Evolutionary conservation across 2,888 invertebrate species (phyloP).

Genomic region (Empis livida): DNA sequence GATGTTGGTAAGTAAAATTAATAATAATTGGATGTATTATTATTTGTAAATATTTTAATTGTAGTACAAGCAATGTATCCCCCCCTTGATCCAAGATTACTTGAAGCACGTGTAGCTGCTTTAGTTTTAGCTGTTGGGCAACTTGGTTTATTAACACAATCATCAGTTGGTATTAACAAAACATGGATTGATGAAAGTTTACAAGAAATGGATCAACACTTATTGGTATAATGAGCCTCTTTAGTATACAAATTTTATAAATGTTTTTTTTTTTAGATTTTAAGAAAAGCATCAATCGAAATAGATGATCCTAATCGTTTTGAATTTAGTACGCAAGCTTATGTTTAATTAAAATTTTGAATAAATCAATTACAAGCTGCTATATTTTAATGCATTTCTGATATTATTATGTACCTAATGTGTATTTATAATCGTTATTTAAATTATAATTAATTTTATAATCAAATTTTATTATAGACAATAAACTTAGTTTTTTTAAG

Average conservation of each 20-base stretch:
- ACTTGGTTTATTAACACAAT: constrained; percentile 49
- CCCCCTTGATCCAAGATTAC: constrained; percentile 50
- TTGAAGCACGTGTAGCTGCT: constrained; percentile 55
- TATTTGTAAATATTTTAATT: background rate
- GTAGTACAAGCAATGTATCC: constrained; percentile 50
- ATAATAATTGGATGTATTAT: background rate
- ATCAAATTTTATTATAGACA: no score
- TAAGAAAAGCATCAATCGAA: constrained; percentile 14
- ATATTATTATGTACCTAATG: no score
- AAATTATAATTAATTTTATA: no score
- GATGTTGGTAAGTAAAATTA: constrained; percentile 37
- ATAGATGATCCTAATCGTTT: constrained; percentile 13
- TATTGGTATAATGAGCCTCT: constrained; percentile 18
- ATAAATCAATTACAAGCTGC: no score
- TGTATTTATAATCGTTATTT: no score
- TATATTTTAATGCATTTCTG: no score
- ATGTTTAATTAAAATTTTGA: background rate
- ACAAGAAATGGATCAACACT: constrained; percentile 51
- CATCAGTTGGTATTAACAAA: constrained; percentile 39
- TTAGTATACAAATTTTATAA: background rate
- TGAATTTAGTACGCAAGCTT: constrained; percentile 4
- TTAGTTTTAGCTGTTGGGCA: constrained; percentile 52
- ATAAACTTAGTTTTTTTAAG: no score
- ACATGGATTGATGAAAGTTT: constrained; percentile 50
- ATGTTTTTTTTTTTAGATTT: constrained; percentile 9